phyloP scores from a whole-genome alignment of 2,797 vertebrate species.

The Rhinella marina region DNA sequence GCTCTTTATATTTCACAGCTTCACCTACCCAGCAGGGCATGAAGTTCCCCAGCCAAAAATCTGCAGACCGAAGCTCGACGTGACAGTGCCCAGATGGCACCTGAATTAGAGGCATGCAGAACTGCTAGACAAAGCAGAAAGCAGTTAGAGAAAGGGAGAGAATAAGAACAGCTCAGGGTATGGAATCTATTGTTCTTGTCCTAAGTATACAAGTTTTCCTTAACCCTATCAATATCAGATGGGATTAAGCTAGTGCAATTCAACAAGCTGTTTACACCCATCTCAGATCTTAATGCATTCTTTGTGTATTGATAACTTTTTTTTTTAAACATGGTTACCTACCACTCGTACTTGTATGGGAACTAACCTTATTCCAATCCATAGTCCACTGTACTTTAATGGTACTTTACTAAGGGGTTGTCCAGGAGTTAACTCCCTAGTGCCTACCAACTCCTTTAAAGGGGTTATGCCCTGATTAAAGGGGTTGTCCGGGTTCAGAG shows the following conservation, averaged over 20 bases:
- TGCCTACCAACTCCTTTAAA: no score
- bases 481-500: no score
- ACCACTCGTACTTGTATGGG: neutral
- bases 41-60: slow-evolving; percentile 60
- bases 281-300: neutral
- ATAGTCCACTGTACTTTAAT: no score
- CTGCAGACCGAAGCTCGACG: slow-evolving; percentile 60
- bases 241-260: neutral
- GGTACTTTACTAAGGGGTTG: no score
- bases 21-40: slow-evolving; percentile 60
- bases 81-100: slow-evolving; percentile 62
- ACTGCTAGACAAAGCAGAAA: slow-evolving; percentile 58
- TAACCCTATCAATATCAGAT: slow-evolving; percentile 29
- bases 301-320: neutral
- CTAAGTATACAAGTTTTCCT: slow-evolving; percentile 20
- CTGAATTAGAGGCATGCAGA: slow-evolving; percentile 55
- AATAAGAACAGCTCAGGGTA: neutral
- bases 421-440: no score
- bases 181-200: slow-evolving; percentile 38
- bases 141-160: slow-evolving; percentile 7
- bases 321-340: neutral
- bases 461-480: no score
- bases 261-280: neutral
- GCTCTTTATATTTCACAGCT: slow-evolving; percentile 57
- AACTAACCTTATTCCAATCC: neutral